Evolutionary conservation across 2,797 vertebrate species (phyloP).

Genomic region (Taeniopygia guttata): DNA sequence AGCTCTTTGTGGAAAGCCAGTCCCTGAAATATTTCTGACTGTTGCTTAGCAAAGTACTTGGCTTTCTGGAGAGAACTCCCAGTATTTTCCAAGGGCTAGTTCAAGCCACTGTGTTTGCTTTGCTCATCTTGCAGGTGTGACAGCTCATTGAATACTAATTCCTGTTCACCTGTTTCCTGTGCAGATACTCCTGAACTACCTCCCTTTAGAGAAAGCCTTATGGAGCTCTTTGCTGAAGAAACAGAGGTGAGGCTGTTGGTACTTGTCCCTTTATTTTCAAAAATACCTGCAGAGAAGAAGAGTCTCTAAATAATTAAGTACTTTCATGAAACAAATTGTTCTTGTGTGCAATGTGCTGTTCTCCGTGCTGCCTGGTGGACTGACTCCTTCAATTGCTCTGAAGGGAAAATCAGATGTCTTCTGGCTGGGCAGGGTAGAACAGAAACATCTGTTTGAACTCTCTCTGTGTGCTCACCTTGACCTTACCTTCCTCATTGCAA

Average conservation of each 20-base stretch:
- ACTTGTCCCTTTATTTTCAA: neutral
- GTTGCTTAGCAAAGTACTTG: neutral
- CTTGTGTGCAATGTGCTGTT: neutral
- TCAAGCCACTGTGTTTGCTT: neutral
- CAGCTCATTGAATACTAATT: neutral
- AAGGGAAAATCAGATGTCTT: neutral
- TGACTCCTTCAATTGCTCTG: neutral
- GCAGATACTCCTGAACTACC: constrained; percentile 95
- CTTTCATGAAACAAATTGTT: neutral
- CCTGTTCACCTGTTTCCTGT: neutral
- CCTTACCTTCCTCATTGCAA: neutral
- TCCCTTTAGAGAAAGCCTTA: constrained; percentile 86
- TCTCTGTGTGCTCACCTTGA: neutral
- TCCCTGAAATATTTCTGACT: neutral
- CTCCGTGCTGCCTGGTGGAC: neutral
- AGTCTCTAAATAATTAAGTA: constrained; percentile 39
- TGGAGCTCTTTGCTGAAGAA: constrained; percentile 92
- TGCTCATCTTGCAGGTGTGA: neutral
- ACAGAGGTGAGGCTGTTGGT: constrained; percentile 81
- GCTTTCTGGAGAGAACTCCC: neutral
- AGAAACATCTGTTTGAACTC: neutral
- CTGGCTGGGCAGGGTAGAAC: neutral
- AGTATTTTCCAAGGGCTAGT: neutral
- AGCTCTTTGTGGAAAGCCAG: neutral
- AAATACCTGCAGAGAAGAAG: neutral